phyloP scores from a whole-genome alignment of 2,888 invertebrate genomes.

The Tetrapedia diversipes region DNA sequence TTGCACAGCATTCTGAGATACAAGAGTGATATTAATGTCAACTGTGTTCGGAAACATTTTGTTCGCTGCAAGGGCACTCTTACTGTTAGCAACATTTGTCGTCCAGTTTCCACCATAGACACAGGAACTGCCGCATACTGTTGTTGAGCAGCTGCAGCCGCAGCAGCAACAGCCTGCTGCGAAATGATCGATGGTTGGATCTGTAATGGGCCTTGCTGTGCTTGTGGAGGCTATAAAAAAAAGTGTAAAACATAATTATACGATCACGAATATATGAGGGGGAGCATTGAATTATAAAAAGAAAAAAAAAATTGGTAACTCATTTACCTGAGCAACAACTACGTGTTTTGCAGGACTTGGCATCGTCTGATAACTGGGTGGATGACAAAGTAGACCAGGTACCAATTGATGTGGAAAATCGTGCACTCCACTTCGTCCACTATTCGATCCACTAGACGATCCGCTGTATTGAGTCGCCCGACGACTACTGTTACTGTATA shows the following conservation, averaged over 20 bases:
- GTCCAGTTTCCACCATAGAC: conserved; percentile 94
- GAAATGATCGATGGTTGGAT: conserved; percentile 91
- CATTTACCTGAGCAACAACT: conserved; percentile 84
- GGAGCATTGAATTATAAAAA: neutral
- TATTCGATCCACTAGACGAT: conserved; percentile 85
- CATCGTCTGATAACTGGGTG: conserved; percentile 91
- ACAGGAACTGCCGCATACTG: conserved; percentile 93
- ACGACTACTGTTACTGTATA: conserved; percentile 88
- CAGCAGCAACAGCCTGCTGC: conserved; percentile 87
- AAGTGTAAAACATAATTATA: neutral
- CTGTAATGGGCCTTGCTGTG: conserved; percentile 88
- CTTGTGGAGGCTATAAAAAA: conserved; percentile 83
- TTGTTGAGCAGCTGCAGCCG: conserved; percentile 89
- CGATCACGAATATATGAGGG: neutral
- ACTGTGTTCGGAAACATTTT: neutral
- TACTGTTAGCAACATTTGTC: conserved; percentile 91
- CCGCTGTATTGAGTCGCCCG: conserved; percentile 85
- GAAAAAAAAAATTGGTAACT: conserved; percentile 17
- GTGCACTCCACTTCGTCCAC: conserved; percentile 83
- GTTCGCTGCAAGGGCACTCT: conserved; percentile 67
- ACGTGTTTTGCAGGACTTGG: conserved; percentile 89
- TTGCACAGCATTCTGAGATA: conserved; percentile 86
- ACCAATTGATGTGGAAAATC: conserved; percentile 96
- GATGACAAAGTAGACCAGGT: conserved; percentile 95
- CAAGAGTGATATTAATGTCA: neutral